Evolutionary conservation across 1,140 invertebrate species (phyloP), one percentile per base, ranked within the genome.

Genomic region (Leptestheria dahalacensis): DNA sequence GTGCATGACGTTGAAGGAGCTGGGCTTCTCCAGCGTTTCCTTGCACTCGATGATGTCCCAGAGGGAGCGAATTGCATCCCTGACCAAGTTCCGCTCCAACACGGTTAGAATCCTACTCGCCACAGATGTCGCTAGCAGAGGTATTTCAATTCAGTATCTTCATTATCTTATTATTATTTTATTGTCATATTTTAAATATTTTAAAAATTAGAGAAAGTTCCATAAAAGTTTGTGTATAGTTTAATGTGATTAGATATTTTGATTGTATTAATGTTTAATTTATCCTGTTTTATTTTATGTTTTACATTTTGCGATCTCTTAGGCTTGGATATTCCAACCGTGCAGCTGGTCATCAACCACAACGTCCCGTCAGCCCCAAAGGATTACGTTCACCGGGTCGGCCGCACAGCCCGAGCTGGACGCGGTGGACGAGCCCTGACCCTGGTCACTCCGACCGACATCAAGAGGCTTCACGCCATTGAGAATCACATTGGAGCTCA

Each of bases 351-450:
- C 0, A 81, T 99, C 0, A 98, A 99, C 75, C 89, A 96, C 69
- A 85, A 85, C 65, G 79, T 97, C 64, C 95, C 94, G 0, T 82
- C 83, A 59, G 79, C 86, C 62, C 82, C 88, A 1, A 94, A 91
- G 68, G 90, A 94, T 67, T 99, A 99, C 72, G 85, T 99, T 66
- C 96, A 99, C 74, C 79, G 96, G 66, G 94, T 99, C 18, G 96
- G 96, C 41, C 77, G 96, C 68, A 97, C 95, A 52, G 96, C 95
- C 3, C 78, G 96, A 67, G 92, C 92, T 20, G 93, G 92, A 0
- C 75, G 88, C 65, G 77, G 75, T 51, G 95, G 94, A 9, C 77
- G 84, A 70, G 83, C 95, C 1, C 81, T 99, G 50, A 91, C 90
- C 23, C 76, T 99, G 47, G 82, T 98, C 55, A 91, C 90, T 1